A percentile compares a stretch with the other conserved stretches of the same genome.
Conservation (phyloP, 2,888 invertebrate species). For the Phengaris alcon region DNA sequence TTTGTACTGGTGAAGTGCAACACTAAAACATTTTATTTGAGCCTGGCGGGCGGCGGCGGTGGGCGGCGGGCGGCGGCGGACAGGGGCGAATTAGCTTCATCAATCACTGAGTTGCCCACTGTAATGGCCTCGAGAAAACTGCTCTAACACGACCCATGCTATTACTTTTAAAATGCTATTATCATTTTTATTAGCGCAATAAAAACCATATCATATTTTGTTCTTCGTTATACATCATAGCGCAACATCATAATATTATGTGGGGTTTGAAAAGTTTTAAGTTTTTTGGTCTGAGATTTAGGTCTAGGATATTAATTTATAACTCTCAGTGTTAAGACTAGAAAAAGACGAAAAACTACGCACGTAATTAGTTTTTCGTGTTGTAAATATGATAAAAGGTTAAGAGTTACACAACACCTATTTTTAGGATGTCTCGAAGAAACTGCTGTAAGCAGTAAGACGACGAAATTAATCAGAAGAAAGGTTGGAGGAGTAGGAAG, state of each 20-base stretch:
- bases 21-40: slow-evolving; percentile 13
- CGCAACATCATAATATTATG: neutral
- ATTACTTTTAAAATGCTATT: slow-evolving; percentile 21
- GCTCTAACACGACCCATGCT: slow-evolving; percentile 23
- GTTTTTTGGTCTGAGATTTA: too few relatives aligned
- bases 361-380: too few relatives aligned
- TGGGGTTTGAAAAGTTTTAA: neutral
- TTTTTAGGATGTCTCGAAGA: too few relatives aligned
- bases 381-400: too few relatives aligned
- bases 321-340: too few relatives aligned
- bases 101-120: slow-evolving; percentile 56
- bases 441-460: too few relatives aligned
- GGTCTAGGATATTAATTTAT: too few relatives aligned
- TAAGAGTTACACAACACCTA: too few relatives aligned
- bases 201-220: slow-evolving; percentile 18
- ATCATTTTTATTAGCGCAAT: slow-evolving; percentile 20
- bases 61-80: slow-evolving; percentile 44
- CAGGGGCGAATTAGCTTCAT: slow-evolving; percentile 71
- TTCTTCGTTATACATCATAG: neutral
- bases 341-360: too few relatives aligned
- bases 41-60: slow-evolving; percentile 38
- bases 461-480: too few relatives aligned
- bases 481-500: too few relatives aligned
- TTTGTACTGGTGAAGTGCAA: slow-evolving; percentile 11
- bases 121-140: slow-evolving; percentile 22